Conservation (phyloP, 2,888 invertebrate genomes). For the Meteorus colon region DNA sequence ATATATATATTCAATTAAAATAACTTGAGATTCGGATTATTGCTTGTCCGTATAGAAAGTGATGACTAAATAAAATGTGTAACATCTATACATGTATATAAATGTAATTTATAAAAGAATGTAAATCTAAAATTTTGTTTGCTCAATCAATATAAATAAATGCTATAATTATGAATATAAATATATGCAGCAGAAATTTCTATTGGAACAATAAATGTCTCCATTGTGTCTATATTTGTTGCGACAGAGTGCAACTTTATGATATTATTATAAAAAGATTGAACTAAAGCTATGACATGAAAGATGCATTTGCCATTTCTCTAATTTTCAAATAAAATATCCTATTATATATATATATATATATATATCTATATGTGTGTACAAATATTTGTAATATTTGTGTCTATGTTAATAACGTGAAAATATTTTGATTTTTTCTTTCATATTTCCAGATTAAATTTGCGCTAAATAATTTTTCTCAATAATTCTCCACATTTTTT, state of each 20-base stretch:
- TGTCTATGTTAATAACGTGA: neutral
- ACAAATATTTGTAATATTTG: neutral
- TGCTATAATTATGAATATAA: neutral
- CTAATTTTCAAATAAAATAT: neutral
- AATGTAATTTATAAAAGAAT: neutral
- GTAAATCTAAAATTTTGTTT: neutral
- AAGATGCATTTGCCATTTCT: neutral
- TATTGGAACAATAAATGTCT: neutral
- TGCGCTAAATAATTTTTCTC: neutral
- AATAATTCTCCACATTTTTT: conserved; percentile 55
- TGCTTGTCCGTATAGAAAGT: neutral
- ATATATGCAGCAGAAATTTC: neutral
- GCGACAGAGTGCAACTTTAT: neutral
- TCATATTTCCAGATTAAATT: neutral
- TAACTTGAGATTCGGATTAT: neutral
- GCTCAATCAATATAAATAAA: neutral
- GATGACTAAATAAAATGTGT: conserved; percentile 1
- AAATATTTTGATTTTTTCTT: neutral
- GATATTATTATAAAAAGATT: neutral
- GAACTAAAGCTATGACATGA: neutral
- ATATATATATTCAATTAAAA: neutral
- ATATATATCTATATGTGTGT: neutral
- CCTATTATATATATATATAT: neutral
- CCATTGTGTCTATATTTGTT: neutral
- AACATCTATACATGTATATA: neutral